Percentiles rank a stretch among this genome's conserved stretches.
Conservation (phyloP, 2,113 vertebrate genomes). For the Centrocercus urophasianus region DNA sequence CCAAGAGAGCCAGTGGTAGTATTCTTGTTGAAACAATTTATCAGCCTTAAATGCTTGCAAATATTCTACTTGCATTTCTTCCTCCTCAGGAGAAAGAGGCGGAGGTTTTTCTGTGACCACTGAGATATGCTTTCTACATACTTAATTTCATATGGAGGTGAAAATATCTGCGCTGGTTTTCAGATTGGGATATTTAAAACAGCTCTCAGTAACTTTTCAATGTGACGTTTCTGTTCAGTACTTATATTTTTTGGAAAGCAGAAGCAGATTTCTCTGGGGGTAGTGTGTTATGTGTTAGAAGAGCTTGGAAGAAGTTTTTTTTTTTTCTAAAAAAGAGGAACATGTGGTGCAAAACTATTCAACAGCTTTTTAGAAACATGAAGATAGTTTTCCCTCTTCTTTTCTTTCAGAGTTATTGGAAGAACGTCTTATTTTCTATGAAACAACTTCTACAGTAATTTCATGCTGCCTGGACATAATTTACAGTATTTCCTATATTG, state of each 20-base stretch:
- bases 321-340: neutral
- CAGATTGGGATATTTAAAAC: neutral
- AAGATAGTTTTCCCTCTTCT: neutral
- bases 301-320: neutral
- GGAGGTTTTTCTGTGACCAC: neutral
- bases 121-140: neutral
- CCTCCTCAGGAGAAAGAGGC: neutral
- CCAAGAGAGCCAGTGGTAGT: neutral
- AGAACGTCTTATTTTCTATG: neutral
- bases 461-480: neutral
- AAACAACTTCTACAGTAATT: neutral
- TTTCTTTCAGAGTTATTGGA: neutral
- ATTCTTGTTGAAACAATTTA: neutral
- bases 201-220: conserved; percentile 15
- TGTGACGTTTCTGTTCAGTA: conserved; percentile 9
- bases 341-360: conserved; percentile 27
- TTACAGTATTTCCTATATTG: neutral
- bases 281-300: neutral
- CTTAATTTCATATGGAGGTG: neutral
- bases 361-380: neutral
- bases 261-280: conserved; percentile 24
- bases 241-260: neutral
- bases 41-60: neutral
- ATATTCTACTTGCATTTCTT: neutral
- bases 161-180: neutral